Base-by-base conservation (phyloP, 2,888 invertebrate species). In the Yponomeuta evonymella region DNA sequence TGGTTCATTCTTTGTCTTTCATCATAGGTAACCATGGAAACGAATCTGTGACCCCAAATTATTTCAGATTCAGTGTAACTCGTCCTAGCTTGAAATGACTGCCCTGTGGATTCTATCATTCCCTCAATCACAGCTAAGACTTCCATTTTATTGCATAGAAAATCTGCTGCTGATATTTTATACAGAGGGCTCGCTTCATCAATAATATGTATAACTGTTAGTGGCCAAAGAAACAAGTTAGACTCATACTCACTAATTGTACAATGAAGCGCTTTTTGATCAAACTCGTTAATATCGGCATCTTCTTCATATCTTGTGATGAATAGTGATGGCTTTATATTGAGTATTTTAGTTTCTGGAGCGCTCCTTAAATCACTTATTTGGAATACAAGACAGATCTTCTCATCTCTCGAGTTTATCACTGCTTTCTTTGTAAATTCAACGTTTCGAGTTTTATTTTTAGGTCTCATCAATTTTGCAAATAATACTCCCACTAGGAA, bases 221-320 rank as follows among this genome's bases (percentile, higher is more conserved):
- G 95, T 0, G 99, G 99, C 99, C 99, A 99, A 73, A 99, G 96
- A 81, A 99, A 97, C 89, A 99, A 98, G 6, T 98, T 93, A 10
- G 97, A 96, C 74, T 96, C 96, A 77, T 97, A 97, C 36, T 96
- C 97, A 80, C 98, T 97, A n/a, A 95, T 94, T 75, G 94, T 93
- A 0, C 95, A 93, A 71, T 93, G 89, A 48, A 98, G 87, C 81
- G 97, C 97, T 58, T 96, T 95, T 82, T 98, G 97, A 82, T 96
- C 96, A 79, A 96, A 96, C 6, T 95, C 94, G 78, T 97, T 92
- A 68, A 75, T 75, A 81, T 97, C 96, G 1, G 96, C 96, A 83
- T 98, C 97, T 79, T 95, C 95, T 0, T 98, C 77, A 63, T 95
- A 94, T 75, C 95, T 94, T 71, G 99, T 96, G 30, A 99, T 86